Percentiles rank a stretch among this genome's conserved stretches.
These are phyloP conservation scores for Sinonovacula constricta DNA, from an alignment of 1,140 invertebrate genomes.

Conservation along the genomic window DNA sequence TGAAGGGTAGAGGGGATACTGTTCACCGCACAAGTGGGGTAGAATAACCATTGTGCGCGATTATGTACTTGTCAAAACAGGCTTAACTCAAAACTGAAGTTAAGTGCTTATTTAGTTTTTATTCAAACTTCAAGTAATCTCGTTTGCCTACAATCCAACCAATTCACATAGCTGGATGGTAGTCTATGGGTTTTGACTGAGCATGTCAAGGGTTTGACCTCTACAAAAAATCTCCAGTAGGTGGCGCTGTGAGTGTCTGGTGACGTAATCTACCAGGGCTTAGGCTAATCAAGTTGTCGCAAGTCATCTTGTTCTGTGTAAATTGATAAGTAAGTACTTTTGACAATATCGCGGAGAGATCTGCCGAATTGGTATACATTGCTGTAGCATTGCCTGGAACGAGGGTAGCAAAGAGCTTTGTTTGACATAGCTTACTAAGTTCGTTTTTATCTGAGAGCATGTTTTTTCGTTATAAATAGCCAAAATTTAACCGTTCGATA, in stretches of 20 bases:
- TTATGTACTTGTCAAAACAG: not conserved
- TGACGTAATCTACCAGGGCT: not conserved
- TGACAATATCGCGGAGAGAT: too few species aligned
- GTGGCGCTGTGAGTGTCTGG: not conserved
- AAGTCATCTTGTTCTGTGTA: not conserved
- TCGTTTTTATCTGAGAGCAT: too few species aligned
- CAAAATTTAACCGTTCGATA: too few species aligned
- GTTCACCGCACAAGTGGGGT: not conserved
- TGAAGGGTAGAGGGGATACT: too few species aligned
- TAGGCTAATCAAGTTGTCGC: not conserved
- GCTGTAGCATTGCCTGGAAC: too few species aligned
- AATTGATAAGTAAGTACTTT: not conserved
- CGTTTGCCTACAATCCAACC: too few species aligned
- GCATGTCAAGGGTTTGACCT: not conserved
- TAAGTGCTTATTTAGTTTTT: not conserved
- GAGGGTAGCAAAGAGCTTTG: too few species aligned
- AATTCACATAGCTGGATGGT: too few species aligned
- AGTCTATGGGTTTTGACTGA: not conserved
- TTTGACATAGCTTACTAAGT: too few species aligned
- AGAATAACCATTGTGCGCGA: not conserved
- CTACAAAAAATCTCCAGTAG: not conserved
- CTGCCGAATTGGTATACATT: too few species aligned
- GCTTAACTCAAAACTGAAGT: not conserved
- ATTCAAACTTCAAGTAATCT: too few species aligned
- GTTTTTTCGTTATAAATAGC: too few species aligned